phyloP scores from a whole-genome alignment of 2,888 invertebrate species.

The Graphium colonna region DNA sequence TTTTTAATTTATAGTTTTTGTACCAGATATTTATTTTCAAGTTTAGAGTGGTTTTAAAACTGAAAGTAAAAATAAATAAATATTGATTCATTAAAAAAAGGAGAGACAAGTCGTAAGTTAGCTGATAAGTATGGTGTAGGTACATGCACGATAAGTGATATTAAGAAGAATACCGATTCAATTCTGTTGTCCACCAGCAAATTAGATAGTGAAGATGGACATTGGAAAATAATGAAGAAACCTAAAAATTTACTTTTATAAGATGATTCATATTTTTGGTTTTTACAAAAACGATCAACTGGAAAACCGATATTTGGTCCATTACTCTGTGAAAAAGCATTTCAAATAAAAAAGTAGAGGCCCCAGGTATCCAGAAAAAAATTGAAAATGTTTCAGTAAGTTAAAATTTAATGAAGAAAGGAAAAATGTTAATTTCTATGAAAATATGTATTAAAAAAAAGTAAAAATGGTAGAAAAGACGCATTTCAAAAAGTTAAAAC shows the following conservation, averaged over 20 bases:
- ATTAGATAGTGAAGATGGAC: slow-evolving; percentile 31
- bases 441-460: too few relatives aligned
- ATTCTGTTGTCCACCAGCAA: slow-evolving; percentile 34
- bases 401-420: too few relatives aligned
- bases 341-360: slow-evolving; percentile 31
- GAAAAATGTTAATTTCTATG: too few relatives aligned
- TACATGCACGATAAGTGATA: slow-evolving; percentile 36
- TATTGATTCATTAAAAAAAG: slow-evolving; percentile 35
- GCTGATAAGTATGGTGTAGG: slow-evolving; percentile 36
- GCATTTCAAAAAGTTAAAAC: too few relatives aligned
- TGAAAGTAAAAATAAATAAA: too few relatives aligned
- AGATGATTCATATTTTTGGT: slow-evolving; percentile 28
- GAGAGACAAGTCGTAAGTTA: slow-evolving; percentile 33
- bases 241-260: slow-evolving; percentile 34
- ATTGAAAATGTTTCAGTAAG: too few relatives aligned
- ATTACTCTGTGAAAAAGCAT: slow-evolving; percentile 34
- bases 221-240: slow-evolving; percentile 34
- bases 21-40: too few relatives aligned
- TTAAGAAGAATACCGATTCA: slow-evolving; percentile 34
- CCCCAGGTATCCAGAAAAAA: too few relatives aligned
- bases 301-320: slow-evolving; percentile 33
- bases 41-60: too few relatives aligned
- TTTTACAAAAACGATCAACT: slow-evolving; percentile 25
- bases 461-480: too few relatives aligned
- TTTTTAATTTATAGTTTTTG: too few relatives aligned